These are phyloP conservation scores for Eilema sororculum DNA, from an alignment of 2,888 invertebrate genomes.

Conservation along the genomic window DNA sequence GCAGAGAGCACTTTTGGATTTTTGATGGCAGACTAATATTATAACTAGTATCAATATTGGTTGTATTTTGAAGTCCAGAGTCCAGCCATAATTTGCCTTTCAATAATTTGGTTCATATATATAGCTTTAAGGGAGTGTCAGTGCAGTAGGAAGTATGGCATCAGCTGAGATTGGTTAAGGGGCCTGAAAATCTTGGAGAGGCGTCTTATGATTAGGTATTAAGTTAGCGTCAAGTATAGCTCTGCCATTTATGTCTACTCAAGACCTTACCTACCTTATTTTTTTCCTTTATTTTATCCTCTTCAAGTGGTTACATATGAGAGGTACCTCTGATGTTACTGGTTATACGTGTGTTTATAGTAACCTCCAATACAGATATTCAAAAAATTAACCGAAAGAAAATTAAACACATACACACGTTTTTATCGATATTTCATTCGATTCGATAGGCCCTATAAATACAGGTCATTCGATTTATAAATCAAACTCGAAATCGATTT, in stretches of 20 bases:
- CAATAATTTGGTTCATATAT: too few species aligned
- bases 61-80: too few species aligned
- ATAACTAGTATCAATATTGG: too few species aligned
- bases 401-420: conserved; percentile 59
- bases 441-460: conserved; percentile 71
- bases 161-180: too few species aligned
- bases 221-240: neutral
- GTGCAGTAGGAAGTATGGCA: too few species aligned
- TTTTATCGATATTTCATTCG: conserved; percentile 71
- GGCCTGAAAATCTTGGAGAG: neutral
- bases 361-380: neutral
- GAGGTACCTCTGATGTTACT: neutral
- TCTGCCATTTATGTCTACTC: neutral
- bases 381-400: conserved; percentile 62
- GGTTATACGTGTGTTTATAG: neutral
- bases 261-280: too few species aligned
- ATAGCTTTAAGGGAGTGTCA: too few species aligned
- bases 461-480: conserved; percentile 84
- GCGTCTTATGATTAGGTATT: neutral
- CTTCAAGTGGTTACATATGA: too few species aligned
- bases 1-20: neutral
- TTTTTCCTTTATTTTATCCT: neutral
- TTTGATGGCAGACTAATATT: neutral
- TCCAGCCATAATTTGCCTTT: too few species aligned
- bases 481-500: conserved; percentile 85